Evolutionary conservation across 1,140 invertebrate species (phyloP).

Genomic region (Holotrichia oblita): DNA sequence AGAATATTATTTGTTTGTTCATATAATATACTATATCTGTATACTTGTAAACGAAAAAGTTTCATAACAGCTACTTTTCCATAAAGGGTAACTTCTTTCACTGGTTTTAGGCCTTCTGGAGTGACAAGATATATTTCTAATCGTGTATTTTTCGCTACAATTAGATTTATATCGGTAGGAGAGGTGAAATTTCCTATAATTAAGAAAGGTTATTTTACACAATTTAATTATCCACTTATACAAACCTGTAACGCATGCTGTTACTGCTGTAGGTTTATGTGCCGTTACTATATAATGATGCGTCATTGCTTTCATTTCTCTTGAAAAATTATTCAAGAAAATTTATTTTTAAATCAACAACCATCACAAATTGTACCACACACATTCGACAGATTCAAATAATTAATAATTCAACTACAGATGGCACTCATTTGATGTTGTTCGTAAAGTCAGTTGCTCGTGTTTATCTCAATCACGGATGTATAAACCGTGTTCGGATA

Average conservation of each 20-base stretch:
- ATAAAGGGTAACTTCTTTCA: slow-evolving; percentile 97
- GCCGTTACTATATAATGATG: slow-evolving; percentile 94
- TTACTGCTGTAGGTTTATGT: slow-evolving; percentile 96
- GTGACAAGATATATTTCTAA: slow-evolving; percentile 97
- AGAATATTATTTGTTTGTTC: slow-evolving; percentile 16
- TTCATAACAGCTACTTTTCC: slow-evolving; percentile 96
- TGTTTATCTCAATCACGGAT: too few species aligned
- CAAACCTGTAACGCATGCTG: slow-evolving; percentile 93
- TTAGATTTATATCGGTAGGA: slow-evolving; percentile 91
- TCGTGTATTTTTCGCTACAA: slow-evolving; percentile 94
- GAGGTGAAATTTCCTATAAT: slow-evolving; percentile 95
- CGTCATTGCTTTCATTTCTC: slow-evolving; percentile 36
- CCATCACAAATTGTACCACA: not conserved
- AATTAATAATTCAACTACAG: not conserved
- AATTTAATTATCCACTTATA: slow-evolving; percentile 36
- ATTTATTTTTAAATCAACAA: not conserved
- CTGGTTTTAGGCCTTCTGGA: slow-evolving; percentile 91
- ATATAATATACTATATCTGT: slow-evolving; percentile 53
- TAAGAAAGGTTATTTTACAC: slow-evolving; percentile 54
- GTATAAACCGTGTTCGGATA: too few species aligned
- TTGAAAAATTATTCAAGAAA: not conserved
- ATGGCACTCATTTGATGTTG: too few species aligned
- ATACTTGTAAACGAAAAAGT: slow-evolving; percentile 90
- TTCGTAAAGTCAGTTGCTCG: too few species aligned
- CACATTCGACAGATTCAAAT: not conserved